phyloP scores from a whole-genome alignment of 2,888 invertebrate genomes.

The Hydraecia micacea region DNA sequence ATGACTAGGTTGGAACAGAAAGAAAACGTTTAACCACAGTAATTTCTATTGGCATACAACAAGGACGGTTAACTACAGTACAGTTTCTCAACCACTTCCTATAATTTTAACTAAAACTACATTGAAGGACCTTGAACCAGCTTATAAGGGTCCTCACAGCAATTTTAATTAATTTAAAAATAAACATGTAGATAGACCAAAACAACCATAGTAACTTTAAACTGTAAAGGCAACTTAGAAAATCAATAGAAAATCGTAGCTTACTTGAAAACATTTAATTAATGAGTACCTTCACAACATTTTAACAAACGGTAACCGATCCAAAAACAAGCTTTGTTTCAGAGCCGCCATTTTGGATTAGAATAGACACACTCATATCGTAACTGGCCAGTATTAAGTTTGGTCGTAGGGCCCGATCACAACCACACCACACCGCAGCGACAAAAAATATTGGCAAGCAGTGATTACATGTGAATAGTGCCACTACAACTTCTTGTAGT shows the following conservation, averaged over 20 bases:
- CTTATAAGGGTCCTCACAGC: conserved; percentile 37
- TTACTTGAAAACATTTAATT: conserved; percentile 19
- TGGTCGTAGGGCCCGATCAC: no score
- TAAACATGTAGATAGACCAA: conserved; percentile 28
- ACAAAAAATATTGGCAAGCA: neutral
- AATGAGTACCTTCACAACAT: neutral
- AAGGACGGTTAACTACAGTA: neutral
- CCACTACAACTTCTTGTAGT: no score
- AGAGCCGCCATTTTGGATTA: conserved; percentile 37
- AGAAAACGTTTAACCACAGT: neutral
- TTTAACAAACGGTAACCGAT: neutral
- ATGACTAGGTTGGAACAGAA: neutral
- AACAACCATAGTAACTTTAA: conserved; percentile 13
- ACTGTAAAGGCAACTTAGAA: conserved; percentile 24
- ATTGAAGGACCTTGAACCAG: conserved; percentile 32
- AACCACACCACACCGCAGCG: neutral
- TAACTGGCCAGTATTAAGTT: neutral
- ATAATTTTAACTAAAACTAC: conserved; percentile 46
- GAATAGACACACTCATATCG: conserved; percentile 29
- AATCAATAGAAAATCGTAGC: conserved; percentile 20
- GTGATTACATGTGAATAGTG: neutral
- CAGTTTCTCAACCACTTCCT: conserved; percentile 1
- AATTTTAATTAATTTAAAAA: conserved; percentile 44
- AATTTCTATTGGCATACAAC: conserved; percentile 12
- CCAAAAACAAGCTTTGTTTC: conserved; percentile 10